These are phyloP conservation scores for Melanotaenia nigrans DNA, from an alignment of 2,797 vertebrate species.

Conservation along the genomic window DNA sequence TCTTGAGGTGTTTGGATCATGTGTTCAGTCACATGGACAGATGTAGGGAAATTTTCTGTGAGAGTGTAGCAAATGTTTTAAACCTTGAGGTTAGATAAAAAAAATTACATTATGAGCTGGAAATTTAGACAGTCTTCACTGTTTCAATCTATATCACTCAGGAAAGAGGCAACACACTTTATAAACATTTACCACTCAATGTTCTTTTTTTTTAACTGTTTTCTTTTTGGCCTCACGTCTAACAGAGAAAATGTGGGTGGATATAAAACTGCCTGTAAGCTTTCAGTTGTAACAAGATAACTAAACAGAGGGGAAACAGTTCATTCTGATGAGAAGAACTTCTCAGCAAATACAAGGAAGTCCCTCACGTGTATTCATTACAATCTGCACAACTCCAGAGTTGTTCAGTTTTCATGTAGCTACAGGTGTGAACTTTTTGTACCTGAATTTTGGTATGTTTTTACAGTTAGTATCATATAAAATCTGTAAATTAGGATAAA, in stretches of 20 bases:
- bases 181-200: slow-evolving; percentile 9
- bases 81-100: background rate
- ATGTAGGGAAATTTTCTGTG: background rate
- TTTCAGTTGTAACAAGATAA: slow-evolving; percentile 16
- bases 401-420: background rate
- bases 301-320: background rate
- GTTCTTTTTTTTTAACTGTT: background rate
- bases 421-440: background rate
- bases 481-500: no score
- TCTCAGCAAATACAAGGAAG: background rate
- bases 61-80: background rate
- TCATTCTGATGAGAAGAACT: background rate
- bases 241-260: slow-evolving; percentile 3
- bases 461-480: background rate
- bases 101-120: background rate
- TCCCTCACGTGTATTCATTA: background rate
- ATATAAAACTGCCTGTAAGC: background rate
- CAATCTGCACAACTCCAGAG: background rate
- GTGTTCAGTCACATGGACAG: background rate
- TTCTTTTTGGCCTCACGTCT: slow-evolving; percentile 23
- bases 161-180: slow-evolving; percentile 1
- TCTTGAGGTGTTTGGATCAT: background rate
- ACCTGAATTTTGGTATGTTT: background rate
- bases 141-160: slow-evolving; percentile 6
- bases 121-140: background rate